These are phyloP conservation scores for Bovichtus diacanthus DNA, from an alignment of 2,797 vertebrate genomes.

Conservation along the genomic window DNA sequence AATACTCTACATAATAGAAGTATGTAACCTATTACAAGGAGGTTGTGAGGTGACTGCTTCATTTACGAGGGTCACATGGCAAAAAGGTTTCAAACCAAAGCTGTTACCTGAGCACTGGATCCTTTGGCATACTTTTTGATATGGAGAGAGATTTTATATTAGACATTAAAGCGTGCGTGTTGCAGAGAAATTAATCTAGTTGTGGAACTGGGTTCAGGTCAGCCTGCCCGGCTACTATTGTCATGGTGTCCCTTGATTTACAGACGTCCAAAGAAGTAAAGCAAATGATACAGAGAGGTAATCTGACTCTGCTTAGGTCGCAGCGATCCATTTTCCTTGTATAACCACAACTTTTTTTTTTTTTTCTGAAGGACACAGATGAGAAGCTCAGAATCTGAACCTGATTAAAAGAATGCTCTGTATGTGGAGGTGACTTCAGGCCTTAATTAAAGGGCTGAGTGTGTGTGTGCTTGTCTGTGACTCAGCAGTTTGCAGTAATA, in stretches of 20 bases:
- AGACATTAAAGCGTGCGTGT: background rate
- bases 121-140: background rate
- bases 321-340: conserved; percentile 24
- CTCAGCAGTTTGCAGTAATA: conserved; percentile 82
- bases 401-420: conserved; percentile 73
- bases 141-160: background rate
- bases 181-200: background rate
- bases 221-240: background rate
- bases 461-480: conserved; percentile 60
- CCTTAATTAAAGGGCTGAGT: conserved; percentile 73
- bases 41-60: background rate
- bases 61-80: background rate
- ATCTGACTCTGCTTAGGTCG: background rate
- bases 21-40: background rate
- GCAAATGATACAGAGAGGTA: background rate
- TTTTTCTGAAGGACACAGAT: conserved; percentile 45
- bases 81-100: background rate
- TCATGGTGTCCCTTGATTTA: conserved; percentile 1
- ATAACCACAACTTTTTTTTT: conserved; percentile 36
- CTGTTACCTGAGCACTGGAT: conserved; percentile 3
- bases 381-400: conserved; percentile 60
- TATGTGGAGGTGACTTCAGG: conserved; percentile 60
- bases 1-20: background rate
- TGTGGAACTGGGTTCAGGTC: background rate
- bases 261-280: conserved; percentile 8